A percentile compares a stretch with the other conserved stretches of the same genome.
phyloP scores from a whole-genome alignment of 2,888 invertebrate species.

The Globia sparganii region DNA sequence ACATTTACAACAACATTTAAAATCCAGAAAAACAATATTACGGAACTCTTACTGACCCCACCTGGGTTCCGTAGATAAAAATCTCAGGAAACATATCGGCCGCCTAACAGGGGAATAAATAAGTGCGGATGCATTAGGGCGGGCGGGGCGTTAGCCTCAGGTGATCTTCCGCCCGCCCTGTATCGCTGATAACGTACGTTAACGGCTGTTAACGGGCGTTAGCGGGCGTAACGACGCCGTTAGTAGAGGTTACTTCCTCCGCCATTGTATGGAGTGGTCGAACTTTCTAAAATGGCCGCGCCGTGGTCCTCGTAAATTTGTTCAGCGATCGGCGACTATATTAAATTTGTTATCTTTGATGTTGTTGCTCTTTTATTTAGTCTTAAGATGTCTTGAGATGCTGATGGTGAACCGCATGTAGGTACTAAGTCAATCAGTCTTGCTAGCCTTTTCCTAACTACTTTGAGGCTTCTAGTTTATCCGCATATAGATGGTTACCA shows the following conservation, averaged over 20 bases:
- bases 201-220: slow-evolving; percentile 81
- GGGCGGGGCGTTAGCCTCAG: slow-evolving; percentile 84
- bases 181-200: slow-evolving; percentile 87
- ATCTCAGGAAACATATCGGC: slow-evolving; percentile 87
- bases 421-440: neutral
- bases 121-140: slow-evolving; percentile 89
- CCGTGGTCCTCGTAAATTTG: slow-evolving; percentile 74
- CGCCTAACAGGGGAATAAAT: slow-evolving; percentile 83
- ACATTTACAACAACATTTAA: slow-evolving; percentile 67
- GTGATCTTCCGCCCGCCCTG: slow-evolving; percentile 86
- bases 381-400: neutral
- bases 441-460: neutral
- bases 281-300: slow-evolving; percentile 61
- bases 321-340: slow-evolving; percentile 68
- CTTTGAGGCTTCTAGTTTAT: too few species aligned
- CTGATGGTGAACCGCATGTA: neutral
- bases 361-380: slow-evolving; percentile 20
- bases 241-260: slow-evolving; percentile 87
- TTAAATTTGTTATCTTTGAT: slow-evolving; percentile 61
- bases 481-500: too few species aligned
- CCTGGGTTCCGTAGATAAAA: slow-evolving; percentile 72
- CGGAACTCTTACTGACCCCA: slow-evolving; percentile 32
- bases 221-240: slow-evolving; percentile 87
- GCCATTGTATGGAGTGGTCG: slow-evolving; percentile 79
- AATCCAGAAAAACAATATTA: slow-evolving; percentile 69